Percentiles rank a stretch among this genome's conserved stretches.
phyloP scores from a whole-genome alignment of 2,797 vertebrate species.

The Molothrus ater region DNA sequence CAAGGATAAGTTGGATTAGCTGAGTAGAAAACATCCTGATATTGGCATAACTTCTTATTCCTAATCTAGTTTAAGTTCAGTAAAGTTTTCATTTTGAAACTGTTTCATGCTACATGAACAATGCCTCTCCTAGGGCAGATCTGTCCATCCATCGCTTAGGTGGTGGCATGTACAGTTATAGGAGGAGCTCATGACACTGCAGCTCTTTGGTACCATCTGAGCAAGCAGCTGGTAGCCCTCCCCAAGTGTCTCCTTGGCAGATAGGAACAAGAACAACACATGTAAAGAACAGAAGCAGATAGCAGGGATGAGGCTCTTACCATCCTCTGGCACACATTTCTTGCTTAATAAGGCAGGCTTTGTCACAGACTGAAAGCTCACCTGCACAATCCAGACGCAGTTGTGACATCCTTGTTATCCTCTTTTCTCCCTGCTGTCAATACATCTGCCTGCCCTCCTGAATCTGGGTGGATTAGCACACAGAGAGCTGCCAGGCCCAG shows the following conservation, averaged over 20 bases:
- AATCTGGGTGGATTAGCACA: neutral
- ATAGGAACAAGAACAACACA: neutral
- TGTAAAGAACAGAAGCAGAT: neutral
- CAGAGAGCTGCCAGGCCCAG: neutral
- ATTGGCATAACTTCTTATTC: neutral
- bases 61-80: neutral
- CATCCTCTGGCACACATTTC: neutral
- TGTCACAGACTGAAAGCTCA: neutral
- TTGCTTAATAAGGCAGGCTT: neutral
- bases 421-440: neutral
- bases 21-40: neutral
- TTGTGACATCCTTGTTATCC: neutral
- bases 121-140: neutral
- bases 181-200: neutral
- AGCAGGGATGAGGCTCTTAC: neutral
- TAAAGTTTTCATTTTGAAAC: neutral
- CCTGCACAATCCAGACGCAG: neutral
- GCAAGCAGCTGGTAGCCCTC: neutral
- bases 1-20: neutral
- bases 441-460: neutral
- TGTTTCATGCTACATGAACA: neutral
- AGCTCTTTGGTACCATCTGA: neutral
- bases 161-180: neutral
- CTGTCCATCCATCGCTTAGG: neutral
- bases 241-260: neutral